Evolutionary conservation across 2,888 invertebrate genomes (phyloP).

Genomic region (Polydrusus tereticollis): DNA sequence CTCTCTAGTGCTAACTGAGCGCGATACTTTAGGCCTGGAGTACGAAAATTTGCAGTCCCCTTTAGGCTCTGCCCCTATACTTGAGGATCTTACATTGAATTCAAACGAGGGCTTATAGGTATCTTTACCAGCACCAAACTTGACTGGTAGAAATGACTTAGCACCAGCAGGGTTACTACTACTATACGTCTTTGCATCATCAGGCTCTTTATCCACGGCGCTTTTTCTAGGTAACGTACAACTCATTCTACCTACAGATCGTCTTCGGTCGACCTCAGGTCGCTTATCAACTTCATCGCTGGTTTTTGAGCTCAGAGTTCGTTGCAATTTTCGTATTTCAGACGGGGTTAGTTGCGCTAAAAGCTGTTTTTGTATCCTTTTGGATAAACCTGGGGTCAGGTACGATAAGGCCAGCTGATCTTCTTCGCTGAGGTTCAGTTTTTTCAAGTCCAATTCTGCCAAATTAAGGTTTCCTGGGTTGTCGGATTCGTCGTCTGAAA

Average conservation of each 20-base stretch:
- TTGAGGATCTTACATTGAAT: constrained; percentile 56
- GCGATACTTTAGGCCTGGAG: constrained; percentile 55
- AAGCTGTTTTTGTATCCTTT: constrained; percentile 79
- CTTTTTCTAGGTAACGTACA: constrained; percentile 67
- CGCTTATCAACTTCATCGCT: constrained; percentile 51
- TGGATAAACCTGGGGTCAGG: constrained; percentile 79
- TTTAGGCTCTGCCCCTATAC: constrained; percentile 56
- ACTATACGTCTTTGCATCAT: constrained; percentile 18
- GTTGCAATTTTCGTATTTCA: constrained; percentile 76
- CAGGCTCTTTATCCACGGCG: constrained; percentile 58
- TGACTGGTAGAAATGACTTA: constrained; percentile 60
- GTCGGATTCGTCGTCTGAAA: constrained; percentile 59
- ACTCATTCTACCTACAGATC: constrained; percentile 55
- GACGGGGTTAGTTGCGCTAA: constrained; percentile 78
- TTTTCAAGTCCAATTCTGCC: constrained; percentile 75
- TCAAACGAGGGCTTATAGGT: constrained; percentile 54
- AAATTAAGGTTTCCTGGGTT: constrained; percentile 65
- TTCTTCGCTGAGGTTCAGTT: constrained; percentile 77
- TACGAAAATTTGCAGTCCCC: constrained; percentile 53
- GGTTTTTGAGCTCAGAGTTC: constrained; percentile 72
- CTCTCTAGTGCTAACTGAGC: constrained; percentile 58
- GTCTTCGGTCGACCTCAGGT: constrained; percentile 41
- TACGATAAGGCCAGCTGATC: constrained; percentile 78
- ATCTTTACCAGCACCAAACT: constrained; percentile 50
- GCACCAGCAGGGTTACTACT: too few species aligned